Percentiles rank a stretch among this genome's conserved stretches.
These are phyloP conservation scores for Notospermus geniculatus DNA, from an alignment of 1,140 invertebrate species.

Conservation along the genomic window DNA sequence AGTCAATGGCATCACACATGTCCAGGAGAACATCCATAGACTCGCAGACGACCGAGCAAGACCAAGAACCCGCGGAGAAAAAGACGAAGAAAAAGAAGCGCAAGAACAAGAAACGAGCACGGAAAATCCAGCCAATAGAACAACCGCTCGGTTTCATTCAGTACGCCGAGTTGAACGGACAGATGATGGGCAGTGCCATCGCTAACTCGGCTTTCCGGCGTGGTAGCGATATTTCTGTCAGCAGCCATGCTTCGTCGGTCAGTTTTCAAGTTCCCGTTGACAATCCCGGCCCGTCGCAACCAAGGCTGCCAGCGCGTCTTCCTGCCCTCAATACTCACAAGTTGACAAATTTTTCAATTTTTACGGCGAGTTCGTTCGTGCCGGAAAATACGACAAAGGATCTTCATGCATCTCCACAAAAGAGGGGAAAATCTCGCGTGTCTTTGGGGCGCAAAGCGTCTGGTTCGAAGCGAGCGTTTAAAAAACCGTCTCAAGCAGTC, in stretches of 20 bases:
- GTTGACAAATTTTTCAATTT: slow-evolving; percentile 27
- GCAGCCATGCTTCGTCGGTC: slow-evolving; percentile 33
- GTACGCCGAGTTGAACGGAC: neutral
- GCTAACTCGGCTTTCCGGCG: slow-evolving; percentile 9
- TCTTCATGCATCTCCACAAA: no score
- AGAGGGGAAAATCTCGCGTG: no score
- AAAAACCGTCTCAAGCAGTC: no score
- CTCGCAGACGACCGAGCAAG: slow-evolving; percentile 25
- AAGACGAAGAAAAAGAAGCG: slow-evolving; percentile 8
- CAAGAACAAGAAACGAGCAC: slow-evolving; percentile 13
- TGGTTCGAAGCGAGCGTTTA: no score
- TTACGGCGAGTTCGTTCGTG: slow-evolving; percentile 25
- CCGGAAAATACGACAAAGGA: neutral
- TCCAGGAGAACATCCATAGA: slow-evolving; percentile 28
- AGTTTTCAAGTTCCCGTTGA: slow-evolving; percentile 29
- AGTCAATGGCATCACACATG: slow-evolving; percentile 29
- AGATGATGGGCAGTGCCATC: neutral
- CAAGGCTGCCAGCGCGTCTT: slow-evolving; percentile 10
- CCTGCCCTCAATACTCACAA: slow-evolving; percentile 17
- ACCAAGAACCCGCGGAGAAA: neutral
- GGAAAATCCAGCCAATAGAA: neutral
- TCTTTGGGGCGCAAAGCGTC: no score
- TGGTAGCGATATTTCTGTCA: slow-evolving; percentile 29
- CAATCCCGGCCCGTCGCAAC: slow-evolving; percentile 17
- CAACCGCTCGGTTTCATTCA: neutral